These are phyloP conservation scores for Chironomus tepperi DNA, from an alignment of 1,140 invertebrate genomes.

Conservation along the genomic window DNA sequence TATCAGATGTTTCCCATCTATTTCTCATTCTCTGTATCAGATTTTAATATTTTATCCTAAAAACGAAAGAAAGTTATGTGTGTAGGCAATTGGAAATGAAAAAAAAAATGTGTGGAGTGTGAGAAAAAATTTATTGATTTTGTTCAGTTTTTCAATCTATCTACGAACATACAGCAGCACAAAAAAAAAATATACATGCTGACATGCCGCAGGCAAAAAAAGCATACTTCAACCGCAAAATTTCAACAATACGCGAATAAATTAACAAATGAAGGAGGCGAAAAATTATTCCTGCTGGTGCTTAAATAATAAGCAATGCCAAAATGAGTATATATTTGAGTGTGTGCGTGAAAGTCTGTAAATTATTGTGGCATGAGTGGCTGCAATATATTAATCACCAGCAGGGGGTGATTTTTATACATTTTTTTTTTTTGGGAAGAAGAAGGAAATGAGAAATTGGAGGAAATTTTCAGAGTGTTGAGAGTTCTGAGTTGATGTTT, in stretches of 20 bases:
- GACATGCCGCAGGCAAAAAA: slow-evolving; percentile 4
- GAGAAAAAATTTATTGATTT: slow-evolving; percentile 8
- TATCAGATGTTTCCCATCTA: slow-evolving; percentile 5
- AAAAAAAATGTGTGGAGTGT: background rate
- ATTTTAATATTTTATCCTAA: background rate
- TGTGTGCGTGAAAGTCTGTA: no score
- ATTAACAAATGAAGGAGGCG: background rate
- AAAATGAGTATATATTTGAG: no score
- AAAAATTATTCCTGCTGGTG: background rate
- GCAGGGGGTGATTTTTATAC: no score
- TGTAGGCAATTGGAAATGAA: no score
- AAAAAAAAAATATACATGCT: background rate
- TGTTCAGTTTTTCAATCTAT: slow-evolving; percentile 1
- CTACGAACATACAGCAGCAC: background rate
- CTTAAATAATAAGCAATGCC: background rate
- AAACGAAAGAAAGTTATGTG: background rate
- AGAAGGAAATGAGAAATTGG: no score
- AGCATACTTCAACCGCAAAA: background rate
- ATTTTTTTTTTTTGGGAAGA: no score
- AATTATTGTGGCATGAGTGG: no score
- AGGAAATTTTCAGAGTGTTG: no score
- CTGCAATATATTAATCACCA: no score
- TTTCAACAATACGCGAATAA: slow-evolving; percentile 13
- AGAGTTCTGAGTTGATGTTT: no score
- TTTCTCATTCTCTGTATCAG: background rate